Evolutionary conservation across 2,113 vertebrate genomes (phyloP), one percentile per base, ranked within the genome.

Genomic region (Machaerirhynchus nigripectus): DNA sequence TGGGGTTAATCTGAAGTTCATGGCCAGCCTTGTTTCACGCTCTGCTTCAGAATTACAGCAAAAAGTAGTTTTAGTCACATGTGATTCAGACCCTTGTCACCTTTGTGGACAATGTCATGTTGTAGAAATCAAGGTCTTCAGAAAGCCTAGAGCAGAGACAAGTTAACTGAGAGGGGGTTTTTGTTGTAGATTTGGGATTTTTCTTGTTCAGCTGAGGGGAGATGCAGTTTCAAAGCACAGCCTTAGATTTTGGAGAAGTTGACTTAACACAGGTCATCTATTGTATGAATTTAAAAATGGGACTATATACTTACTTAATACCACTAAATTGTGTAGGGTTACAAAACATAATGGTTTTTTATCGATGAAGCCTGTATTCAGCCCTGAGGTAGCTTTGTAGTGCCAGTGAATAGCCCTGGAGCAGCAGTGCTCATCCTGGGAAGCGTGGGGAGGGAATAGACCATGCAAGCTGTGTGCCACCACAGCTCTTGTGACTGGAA

Each of bases 401-500:
- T 15, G 35, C 39, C 63, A 39, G 3, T 40, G 30, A 28, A 13
- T 6, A n/a, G 22, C 13, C 7, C 27, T 71, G 59, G 49, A 30
- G 9, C 1, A 30, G 22, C 26, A 23, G 14, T 24, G 28, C 44
- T 67, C 22, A 6, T 30, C 14, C 33, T 46, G 33, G 33, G 44
- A 50, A 71, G 15, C 19, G 9, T 0, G 1, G 33, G 11, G 16
- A 42, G 7, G 18, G 26, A 61, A 22, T 2, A 27, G 15, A 13
- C 2, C 3, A 0, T 3, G 13, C 1, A 7, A 61, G 13, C 7
- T 44, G n/a, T 65, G 26, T 69, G 67, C 24, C 37, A 21, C 31
- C 71, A 39, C 23, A 26, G 0, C n/a, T 17, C 15, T 2, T 40
- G 20, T 15, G 18, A 2, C 2, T n/a, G 46, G 26, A 15, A 31